A percentile compares a stretch with the other conserved stretches of the same genome.
Evolutionary conservation across 2,888 invertebrate species (phyloP).

Genomic region (Lamellibrachia satsuma): DNA sequence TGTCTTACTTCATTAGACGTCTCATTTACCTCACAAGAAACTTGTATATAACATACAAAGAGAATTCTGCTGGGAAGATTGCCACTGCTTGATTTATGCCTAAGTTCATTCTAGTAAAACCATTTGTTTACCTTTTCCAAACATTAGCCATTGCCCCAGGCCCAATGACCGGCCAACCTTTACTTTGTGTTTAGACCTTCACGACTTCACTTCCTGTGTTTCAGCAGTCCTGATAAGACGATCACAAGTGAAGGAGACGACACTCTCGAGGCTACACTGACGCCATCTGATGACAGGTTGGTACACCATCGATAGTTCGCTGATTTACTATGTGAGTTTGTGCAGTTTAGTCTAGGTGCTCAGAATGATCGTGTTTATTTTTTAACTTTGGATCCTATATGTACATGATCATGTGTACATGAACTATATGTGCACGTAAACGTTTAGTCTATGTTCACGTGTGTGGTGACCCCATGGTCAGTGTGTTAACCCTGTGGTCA

Average conservation of each 20-base stretch:
- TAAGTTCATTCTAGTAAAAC: too few species aligned
- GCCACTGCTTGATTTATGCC: too few species aligned
- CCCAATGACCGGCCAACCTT: too few species aligned
- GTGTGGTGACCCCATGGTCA: neutral
- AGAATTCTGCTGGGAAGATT: too few species aligned
- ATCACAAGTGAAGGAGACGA: conserved; percentile 26
- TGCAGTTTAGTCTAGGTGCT: neutral
- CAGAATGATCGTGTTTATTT: neutral
- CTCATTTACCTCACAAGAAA: too few species aligned
- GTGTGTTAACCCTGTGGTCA: neutral
- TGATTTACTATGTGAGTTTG: neutral
- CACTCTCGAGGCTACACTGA: conserved; percentile 30
- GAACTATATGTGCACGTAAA: too few species aligned
- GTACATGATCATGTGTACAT: too few species aligned
- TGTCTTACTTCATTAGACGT: neutral
- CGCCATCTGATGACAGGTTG: conserved; percentile 20
- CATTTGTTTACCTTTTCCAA: too few species aligned
- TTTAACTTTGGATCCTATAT: neutral
- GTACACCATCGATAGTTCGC: neutral
- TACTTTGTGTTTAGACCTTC: neutral
- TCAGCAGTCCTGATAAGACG: conserved; percentile 21
- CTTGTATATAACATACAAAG: too few species aligned
- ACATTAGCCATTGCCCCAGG: too few species aligned
- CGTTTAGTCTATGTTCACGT: neutral
- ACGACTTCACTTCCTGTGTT: neutral